Conservation (phyloP, 1,140 invertebrate genomes). For the Theocolax elegans region DNA sequence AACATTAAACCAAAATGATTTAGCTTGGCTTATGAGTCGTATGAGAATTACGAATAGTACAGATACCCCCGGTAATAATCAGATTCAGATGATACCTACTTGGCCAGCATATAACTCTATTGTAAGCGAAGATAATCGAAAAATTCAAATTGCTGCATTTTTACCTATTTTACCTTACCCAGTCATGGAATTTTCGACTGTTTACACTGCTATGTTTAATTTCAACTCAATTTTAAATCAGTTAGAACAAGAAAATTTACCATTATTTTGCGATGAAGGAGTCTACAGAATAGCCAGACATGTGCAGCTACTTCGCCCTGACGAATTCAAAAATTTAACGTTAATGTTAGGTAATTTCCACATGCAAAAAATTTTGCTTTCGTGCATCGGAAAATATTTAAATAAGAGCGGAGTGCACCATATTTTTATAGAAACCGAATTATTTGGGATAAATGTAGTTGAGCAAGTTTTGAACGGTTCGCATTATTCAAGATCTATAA, state of each 20-base stretch:
- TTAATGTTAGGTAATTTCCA: constrained; percentile 12
- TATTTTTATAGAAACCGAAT: background rate
- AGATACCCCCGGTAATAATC: background rate
- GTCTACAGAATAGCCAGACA: constrained; percentile 29
- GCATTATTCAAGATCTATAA: constrained; percentile 26
- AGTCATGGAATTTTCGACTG: constrained; percentile 28
- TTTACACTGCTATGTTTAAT: constrained; percentile 31
- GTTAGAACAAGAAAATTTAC: constrained; percentile 32
- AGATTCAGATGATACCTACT: background rate
- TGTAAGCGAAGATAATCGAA: background rate
- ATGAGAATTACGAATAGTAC: background rate
- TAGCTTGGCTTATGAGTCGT: constrained; percentile 18
- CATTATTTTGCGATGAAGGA: constrained; percentile 32
- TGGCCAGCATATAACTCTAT: constrained; percentile 34
- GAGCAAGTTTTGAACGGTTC: constrained; percentile 29
- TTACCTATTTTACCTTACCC: constrained; percentile 29
- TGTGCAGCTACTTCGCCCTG: background rate
- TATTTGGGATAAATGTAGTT: constrained; percentile 15
- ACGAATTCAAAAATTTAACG: background rate
- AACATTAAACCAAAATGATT: background rate
- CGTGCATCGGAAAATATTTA: constrained; percentile 12
- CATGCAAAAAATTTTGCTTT: background rate
- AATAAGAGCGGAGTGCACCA: background rate
- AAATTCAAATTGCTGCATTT: constrained; percentile 19
- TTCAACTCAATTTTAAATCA: constrained; percentile 31